Conservation (phyloP, 2,113 vertebrate genomes). For the Syrmaticus mikado region DNA sequence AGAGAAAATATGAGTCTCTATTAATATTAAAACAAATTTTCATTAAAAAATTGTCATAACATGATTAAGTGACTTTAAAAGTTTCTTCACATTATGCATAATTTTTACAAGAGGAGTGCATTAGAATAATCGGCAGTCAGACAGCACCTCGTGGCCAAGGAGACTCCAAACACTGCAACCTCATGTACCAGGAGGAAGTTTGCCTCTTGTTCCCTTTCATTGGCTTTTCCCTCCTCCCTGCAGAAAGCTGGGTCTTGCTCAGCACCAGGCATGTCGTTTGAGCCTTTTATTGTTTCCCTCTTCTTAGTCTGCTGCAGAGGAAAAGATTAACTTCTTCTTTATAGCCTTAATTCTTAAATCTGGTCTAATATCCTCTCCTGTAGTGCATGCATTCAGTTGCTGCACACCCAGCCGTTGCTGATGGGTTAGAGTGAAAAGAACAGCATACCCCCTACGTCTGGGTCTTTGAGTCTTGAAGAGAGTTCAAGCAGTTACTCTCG, state of each 20-base stretch:
- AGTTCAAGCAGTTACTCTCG: constrained; percentile 65
- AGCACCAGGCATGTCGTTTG: neutral
- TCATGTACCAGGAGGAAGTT: neutral
- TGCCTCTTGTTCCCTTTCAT: neutral
- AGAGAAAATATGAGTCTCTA: constrained; percentile 69
- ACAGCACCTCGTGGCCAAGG: constrained; percentile 15
- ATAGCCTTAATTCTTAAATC: constrained; percentile 61
- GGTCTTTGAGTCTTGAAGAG: constrained; percentile 60
- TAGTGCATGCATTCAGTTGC: constrained; percentile 62
- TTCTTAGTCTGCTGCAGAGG: constrained; percentile 27
- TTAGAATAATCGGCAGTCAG: constrained; percentile 46
- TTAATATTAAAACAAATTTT: constrained; percentile 77
- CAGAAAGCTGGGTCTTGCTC: neutral
- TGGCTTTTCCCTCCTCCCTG: neutral
- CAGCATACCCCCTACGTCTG: constrained; percentile 50
- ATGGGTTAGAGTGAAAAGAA: constrained; percentile 56
- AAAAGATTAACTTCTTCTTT: constrained; percentile 62
- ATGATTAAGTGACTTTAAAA: constrained; percentile 74
- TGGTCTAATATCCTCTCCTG: constrained; percentile 66
- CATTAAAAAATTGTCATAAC: constrained; percentile 73
- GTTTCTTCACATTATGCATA: constrained; percentile 71
- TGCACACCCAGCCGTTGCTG: constrained; percentile 54
- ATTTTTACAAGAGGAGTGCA: constrained; percentile 63
- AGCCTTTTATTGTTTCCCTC: neutral
- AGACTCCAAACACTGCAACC: neutral